Base-by-base conservation (phyloP, 2,888 invertebrate genomes). In the Hypsopygia costalis region DNA sequence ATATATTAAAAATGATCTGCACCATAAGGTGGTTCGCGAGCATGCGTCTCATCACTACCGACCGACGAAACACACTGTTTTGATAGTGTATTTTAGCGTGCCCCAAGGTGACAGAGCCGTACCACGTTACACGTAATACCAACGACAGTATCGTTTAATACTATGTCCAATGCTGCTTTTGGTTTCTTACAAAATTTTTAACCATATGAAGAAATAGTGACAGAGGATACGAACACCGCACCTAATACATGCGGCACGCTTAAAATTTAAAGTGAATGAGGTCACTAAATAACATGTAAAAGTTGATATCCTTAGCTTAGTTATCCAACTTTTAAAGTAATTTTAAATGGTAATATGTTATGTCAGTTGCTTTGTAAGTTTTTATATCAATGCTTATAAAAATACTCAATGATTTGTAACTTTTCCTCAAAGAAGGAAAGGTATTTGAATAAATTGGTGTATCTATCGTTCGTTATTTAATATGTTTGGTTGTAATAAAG, bases 21-120 rank as follows among this genome's bases (percentile, higher is more conserved):
- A 34, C 6, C 10, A 27, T 35, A n/a, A 49, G 46, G 47, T 39
- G 41, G 47, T 43, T 44, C 40, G 47, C 62, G 50, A 47, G 51
- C 85, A 82, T 81, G 77, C 64, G 64, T 46, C 73, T 56, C 57
- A 49, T 45, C 54, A 55, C 76, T 62, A 43, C 53, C 66, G 62
- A 43, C 53, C 67, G 62, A 60, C 66, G 63, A 65, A 72, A 72
- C 77, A 64, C 71, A 87, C 87, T 87, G 87, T 86, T 87, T 83
- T 82, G 81, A 81, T 82, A 77, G 80, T 71, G 77, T 83, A 78
- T 79, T 82, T 81, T 80, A 81, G 78, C 81, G 82, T 79, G 70
- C 65, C 62, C 69, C 86, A 86, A 86, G 85, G 86, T 85, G 79
- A 83, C 74, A 61, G 62, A 55, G 67, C 11, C 66, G 65, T 69